Evolutionary conservation across 2,888 invertebrate species (phyloP).

Genomic region (Aphelenchoides bicaudatus): DNA sequence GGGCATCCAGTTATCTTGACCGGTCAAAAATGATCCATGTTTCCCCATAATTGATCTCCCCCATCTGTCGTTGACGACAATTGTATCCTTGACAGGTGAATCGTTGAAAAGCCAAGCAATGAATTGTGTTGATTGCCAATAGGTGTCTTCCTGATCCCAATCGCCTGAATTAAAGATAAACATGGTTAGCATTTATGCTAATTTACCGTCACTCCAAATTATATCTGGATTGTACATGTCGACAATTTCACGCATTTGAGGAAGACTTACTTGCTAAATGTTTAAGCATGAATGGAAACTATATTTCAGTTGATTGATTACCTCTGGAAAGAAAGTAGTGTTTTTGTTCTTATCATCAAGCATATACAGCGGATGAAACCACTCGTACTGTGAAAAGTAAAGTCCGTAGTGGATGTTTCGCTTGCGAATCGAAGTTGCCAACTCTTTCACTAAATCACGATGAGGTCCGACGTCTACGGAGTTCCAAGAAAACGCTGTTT

Average conservation of each 20-base stretch:
- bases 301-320: conserved; percentile 62
- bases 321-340: conserved; percentile 24
- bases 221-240: conserved; percentile 68
- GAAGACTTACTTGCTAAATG: conserved; percentile 44
- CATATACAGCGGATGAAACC: conserved; percentile 55
- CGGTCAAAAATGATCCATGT: conserved; percentile 85
- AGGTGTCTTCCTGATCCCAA: conserved; percentile 72
- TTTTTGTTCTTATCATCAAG: conserved; percentile 38
- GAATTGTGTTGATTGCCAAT: conserved; percentile 80
- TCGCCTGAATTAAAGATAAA: too few relatives aligned
- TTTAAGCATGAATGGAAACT: neutral
- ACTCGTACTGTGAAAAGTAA: conserved; percentile 57
- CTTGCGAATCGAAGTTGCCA: conserved; percentile 6
- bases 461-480: conserved; percentile 62
- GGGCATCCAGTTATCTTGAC: conserved; percentile 74
- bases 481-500: conserved; percentile 28
- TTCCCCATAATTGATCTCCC: conserved; percentile 74
- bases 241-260: conserved; percentile 60
- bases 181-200: too few relatives aligned
- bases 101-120: conserved; percentile 88
- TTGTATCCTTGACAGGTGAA: conserved; percentile 72
- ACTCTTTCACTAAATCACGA: conserved; percentile 61
- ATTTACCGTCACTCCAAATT: conserved; percentile 86
- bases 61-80: conserved; percentile 92
- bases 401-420: conserved; percentile 51